These are phyloP conservation scores for Drosophila sproati DNA, from an alignment of 1,140 invertebrate species.

Conservation along the genomic window DNA sequence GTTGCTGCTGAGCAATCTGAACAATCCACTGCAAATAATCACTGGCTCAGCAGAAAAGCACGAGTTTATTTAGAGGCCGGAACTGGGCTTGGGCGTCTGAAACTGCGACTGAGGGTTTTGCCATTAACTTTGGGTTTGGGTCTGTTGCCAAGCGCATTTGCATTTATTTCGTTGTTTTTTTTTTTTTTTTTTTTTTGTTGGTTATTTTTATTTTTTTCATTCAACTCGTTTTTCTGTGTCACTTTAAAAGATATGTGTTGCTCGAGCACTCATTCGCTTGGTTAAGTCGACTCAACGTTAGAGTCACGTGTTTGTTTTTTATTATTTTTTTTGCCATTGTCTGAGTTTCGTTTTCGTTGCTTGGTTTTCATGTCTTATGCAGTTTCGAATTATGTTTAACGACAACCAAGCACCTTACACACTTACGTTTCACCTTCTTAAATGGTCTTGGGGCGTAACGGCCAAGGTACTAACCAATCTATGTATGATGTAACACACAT, in stretches of 20 bases:
- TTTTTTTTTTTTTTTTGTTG: slow-evolving; percentile 23
- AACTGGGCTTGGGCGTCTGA: slow-evolving; percentile 2
- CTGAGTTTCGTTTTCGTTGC: slow-evolving; percentile 43
- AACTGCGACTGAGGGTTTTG: slow-evolving; percentile 12
- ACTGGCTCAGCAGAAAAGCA: slow-evolving; percentile 56
- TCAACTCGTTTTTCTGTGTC: slow-evolving; percentile 71
- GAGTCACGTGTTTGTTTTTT: slow-evolving; percentile 60
- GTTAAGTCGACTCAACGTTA: slow-evolving; percentile 23
- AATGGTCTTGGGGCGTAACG: background rate
- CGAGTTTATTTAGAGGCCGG: slow-evolving; percentile 30
- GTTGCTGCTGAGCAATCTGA: background rate
- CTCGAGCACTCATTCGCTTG: slow-evolving; percentile 5
- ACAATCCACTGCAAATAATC: slow-evolving; percentile 32
- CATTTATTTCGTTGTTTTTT: slow-evolving; percentile 8
- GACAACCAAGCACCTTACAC: background rate
- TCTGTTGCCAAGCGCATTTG: slow-evolving; percentile 65
- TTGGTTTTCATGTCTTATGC: slow-evolving; percentile 34
- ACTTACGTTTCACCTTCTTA: too few relatives aligned
- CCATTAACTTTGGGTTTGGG: slow-evolving; percentile 10
- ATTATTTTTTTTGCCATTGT: slow-evolving; percentile 37
- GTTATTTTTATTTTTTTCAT: slow-evolving; percentile 12
- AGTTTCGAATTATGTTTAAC: slow-evolving; percentile 68
- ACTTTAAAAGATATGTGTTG: slow-evolving; percentile 32
- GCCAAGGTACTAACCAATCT: slow-evolving; percentile 45
- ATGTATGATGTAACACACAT: slow-evolving; percentile 14